Evolutionary conservation across 2,113 vertebrate genomes (phyloP).

Genomic region (Argyrosomus japonicus): DNA sequence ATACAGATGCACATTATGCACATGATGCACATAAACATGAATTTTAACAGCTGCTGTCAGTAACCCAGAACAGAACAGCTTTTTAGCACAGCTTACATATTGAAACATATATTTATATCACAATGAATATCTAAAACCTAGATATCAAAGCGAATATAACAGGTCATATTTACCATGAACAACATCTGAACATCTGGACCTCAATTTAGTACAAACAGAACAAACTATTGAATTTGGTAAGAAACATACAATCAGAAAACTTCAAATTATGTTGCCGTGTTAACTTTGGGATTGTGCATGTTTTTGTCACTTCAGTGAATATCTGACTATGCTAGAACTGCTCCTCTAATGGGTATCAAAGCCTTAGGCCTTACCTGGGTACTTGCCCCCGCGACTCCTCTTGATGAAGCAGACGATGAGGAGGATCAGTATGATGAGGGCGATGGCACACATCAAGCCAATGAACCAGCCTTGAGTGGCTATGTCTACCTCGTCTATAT

Average conservation of each 20-base stretch:
- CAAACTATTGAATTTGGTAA: background rate
- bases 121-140: background rate
- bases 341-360: background rate
- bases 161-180: too few relatives aligned
- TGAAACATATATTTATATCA: background rate
- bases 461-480: constrained; percentile 99
- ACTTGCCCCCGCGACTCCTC: constrained; percentile 96
- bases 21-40: too few relatives aligned
- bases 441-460: constrained; percentile 97
- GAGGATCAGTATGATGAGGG: constrained; percentile 96
- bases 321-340: background rate
- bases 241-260: background rate
- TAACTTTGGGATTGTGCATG: background rate
- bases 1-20: background rate
- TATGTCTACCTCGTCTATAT: constrained; percentile 94
- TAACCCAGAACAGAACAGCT: background rate
- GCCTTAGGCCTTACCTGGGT: constrained; percentile 88
- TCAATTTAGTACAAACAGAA: background rate
- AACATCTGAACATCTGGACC: background rate
- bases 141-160: background rate
- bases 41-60: background rate
- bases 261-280: background rate
- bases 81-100: background rate
- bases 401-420: constrained; percentile 99
- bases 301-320: background rate